A percentile compares a stretch with the other conserved stretches of the same genome.
These are phyloP conservation scores for Sus cebifrons DNA, from an alignment of 2,797 vertebrate genomes.

Conservation along the genomic window DNA sequence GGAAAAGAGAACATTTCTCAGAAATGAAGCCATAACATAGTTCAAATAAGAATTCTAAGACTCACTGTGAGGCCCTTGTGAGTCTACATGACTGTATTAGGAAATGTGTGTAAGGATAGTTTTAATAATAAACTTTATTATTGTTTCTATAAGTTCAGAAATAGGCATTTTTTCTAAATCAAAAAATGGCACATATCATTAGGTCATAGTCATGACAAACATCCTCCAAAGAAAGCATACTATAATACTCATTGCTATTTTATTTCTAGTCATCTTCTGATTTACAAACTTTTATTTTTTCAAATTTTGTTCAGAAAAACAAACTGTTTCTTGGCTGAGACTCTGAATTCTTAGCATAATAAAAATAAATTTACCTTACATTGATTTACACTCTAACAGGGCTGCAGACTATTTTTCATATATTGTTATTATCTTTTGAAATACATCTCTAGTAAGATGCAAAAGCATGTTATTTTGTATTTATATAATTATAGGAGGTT, in stretches of 20 bases:
- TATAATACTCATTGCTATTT: constrained; percentile 80
- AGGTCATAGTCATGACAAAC: constrained; percentile 76
- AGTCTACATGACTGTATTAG: constrained; percentile 75
- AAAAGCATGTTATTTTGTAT: constrained; percentile 75
- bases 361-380: constrained; percentile 90
- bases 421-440: constrained; percentile 70
- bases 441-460: constrained; percentile 64
- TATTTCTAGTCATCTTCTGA: constrained; percentile 81
- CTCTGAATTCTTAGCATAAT: constrained; percentile 87
- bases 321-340: constrained; percentile 87
- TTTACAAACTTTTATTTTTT: constrained; percentile 79
- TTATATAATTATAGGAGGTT: constrained; percentile 71
- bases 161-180: constrained; percentile 57
- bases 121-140: constrained; percentile 71
- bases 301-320: constrained; percentile 87
- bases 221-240: constrained; percentile 65
- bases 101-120: constrained; percentile 69
- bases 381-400: constrained; percentile 85
- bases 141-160: constrained; percentile 60
- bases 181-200: constrained; percentile 70
- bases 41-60: constrained; percentile 46
- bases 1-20: not conserved
- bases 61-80: not conserved
- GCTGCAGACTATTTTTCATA: constrained; percentile 83
- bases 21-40: constrained; percentile 18